Base-by-base conservation (phyloP, 2,888 invertebrate species). In the Drosophila macrothrix region DNA sequence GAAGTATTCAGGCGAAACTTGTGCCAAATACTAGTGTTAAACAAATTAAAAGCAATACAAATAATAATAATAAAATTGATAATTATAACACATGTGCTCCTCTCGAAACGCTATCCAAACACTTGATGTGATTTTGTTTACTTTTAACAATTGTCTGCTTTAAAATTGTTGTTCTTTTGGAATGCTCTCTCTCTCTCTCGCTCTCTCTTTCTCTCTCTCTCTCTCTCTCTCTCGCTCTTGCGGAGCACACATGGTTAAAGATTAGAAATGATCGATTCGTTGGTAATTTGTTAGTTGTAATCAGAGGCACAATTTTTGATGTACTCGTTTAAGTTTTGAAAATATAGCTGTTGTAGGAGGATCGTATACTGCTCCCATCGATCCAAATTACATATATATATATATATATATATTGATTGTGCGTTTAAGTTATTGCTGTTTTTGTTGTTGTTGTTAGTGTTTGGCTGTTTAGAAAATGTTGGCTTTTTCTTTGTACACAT, bases 291-390 rank as follows among this genome's bases (percentile, higher is more conserved):
- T 67, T 76, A 82, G 76, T 46, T 46, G 74, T 79, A 76, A 79
- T 46, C 67, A 76, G 73, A 76, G 79, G 66, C 80, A 81, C 80
- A 76, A 59, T 70, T 82, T 78, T 62, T 61, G 81, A 22, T 61
- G 67, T 49, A 53, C 52, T 67, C 22, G n/a, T 56, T 39, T 14
- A 33, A 46, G 39, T 59, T 66, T 16, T 39, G 33, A 52, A 59
- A 37, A 50, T 25, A 46, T n/a, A 50, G 25, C 53, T 43, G 22
- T 71, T 61, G n/a, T 14, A 9, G 22, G 28, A 19, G 28, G 28
- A 54, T 79, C 50, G 60, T 58, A 64, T 67, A 41, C 43, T 62
- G 53, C 4, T 5, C 60, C 25, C 37, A 65, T 71, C 67, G 46
- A 29, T 64, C 50, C 19, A 16, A 6, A 33, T 56, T 50, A 49